Conservation (phyloP, 2,888 invertebrate genomes). For the Habroteleia sp. region DNA sequence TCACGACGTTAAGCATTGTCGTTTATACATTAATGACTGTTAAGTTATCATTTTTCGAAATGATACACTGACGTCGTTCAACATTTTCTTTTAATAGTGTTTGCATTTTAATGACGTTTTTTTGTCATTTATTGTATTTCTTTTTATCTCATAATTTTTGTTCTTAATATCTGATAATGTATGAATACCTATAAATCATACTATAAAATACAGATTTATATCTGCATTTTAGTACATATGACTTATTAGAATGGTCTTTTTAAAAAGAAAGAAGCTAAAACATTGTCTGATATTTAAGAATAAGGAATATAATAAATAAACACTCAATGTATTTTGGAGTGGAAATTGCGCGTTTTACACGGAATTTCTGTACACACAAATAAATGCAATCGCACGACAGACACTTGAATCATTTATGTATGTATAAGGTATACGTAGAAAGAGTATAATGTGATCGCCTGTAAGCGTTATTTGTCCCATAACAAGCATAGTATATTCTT, state of each 20-base stretch:
- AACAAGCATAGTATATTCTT: conserved; percentile 17
- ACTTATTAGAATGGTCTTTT: too few relatives aligned
- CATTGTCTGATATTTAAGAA: too few relatives aligned
- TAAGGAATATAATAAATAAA: not conserved
- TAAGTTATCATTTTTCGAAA: not conserved
- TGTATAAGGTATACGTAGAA: conserved; percentile 19
- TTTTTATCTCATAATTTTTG: too few relatives aligned
- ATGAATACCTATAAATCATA: too few relatives aligned
- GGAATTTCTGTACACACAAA: conserved; percentile 13
- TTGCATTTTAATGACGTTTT: conserved; percentile 21
- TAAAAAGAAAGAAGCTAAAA: too few relatives aligned
- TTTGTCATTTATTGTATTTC: conserved; percentile 5
- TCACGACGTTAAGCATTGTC: conserved; percentile 74
- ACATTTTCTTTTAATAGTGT: conserved; percentile 1
- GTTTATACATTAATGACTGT: not conserved
- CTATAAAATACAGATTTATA: too few relatives aligned
- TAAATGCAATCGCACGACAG: conserved; percentile 17
- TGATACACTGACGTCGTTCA: not conserved
- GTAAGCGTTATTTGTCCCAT: conserved; percentile 19
- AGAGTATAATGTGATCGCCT: conserved; percentile 27
- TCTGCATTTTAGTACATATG: too few relatives aligned
- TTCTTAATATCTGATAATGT: too few relatives aligned
- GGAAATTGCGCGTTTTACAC: conserved; percentile 14
- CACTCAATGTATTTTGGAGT: conserved; percentile 8
- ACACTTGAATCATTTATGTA: conserved; percentile 20